Evolutionary conservation across 2,888 invertebrate species (phyloP), one percentile per base, ranked within the genome.

Genomic region (Eilema depressum): DNA sequence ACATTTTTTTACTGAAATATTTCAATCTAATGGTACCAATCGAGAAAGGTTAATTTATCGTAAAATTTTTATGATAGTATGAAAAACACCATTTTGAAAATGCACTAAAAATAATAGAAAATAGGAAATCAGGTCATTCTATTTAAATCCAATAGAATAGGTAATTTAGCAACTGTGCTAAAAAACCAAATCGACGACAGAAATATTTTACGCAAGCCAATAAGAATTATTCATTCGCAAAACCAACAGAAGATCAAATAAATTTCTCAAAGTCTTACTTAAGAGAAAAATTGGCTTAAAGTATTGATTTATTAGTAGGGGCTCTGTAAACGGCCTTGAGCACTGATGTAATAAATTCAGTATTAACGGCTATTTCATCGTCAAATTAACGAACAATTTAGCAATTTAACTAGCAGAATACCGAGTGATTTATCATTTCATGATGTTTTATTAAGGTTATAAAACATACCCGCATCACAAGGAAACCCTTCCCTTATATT

Each of bases 401-500:
- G 79, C 83, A 85, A 89, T 90, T 90, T 91, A 85, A 83, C 72
- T 85, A 87, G 85, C 85, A 83, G 85, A 89, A 89, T 87, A 86
- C 87, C 77, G 71, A 76, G 78, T 92, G 91, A 93, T 93, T 93
- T 93, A 93, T 92, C 84, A 74, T 78, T 81, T 86, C 85, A 89
- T 89, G 84, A 90, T 91, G 89, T 92, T 92, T 93, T 93, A 92
- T 91, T 88, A 90, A 83, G 79, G 85, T 86, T 81, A 91, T 93
- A 92, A 93, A 93, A 88, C 86, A 92, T 85, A 84, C 85, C 82
- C 84, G 83, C 79, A 85, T 85, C 85, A 84, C 79, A 81, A 85
- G 85, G 79, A 87, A 89, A 85, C 87, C 89, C 85, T 88, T 88
- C 85, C 82, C 86, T 88, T 88, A 85, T 87, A 83, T 85, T 79